Evolutionary conservation across 37 sponge, comb jelly and placozoan genomes (phyloP).

Genomic region (Geodia barretti): DNA sequence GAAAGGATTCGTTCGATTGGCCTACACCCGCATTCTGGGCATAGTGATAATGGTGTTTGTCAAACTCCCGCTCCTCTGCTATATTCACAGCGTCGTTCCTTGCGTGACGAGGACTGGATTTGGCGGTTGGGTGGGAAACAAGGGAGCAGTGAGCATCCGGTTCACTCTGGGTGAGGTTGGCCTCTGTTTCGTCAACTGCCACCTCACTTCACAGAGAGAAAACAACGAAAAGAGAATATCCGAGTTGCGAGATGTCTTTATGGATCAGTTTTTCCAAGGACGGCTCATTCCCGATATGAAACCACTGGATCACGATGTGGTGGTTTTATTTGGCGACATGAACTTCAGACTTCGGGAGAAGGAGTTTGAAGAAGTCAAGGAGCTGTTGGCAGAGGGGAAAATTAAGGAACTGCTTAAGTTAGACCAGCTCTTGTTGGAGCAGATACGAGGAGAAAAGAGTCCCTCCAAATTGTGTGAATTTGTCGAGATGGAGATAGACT

Average conservation of each 20-base stretch:
- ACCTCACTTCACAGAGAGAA: constrained; percentile 65
- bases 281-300: neutral
- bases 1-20: constrained; percentile 55
- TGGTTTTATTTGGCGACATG: constrained; percentile 79
- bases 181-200: constrained; percentile 81
- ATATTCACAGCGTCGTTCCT: constrained; percentile 41
- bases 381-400: constrained; percentile 9
- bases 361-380: constrained; percentile 48
- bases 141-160: constrained; percentile 73
- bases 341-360: constrained; percentile 75
- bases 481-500: constrained; percentile 67
- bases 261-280: constrained; percentile 28
- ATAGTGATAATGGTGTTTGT: constrained; percentile 77
- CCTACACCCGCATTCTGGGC: constrained; percentile 53
- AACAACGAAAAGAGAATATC: constrained; percentile 54
- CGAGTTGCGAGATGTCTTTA: constrained; percentile 65
- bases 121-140: constrained; percentile 78
- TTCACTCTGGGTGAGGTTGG: constrained; percentile 48
- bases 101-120: constrained; percentile 67
- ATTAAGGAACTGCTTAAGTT: constrained; percentile 16
- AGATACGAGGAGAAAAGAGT: constrained; percentile 40
- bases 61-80: constrained; percentile 73
- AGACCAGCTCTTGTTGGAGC: constrained; percentile 73
- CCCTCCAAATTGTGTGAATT: constrained; percentile 39
- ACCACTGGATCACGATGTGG: constrained; percentile 57